A percentile compares a stretch with the other conserved stretches of the same genome.
phyloP scores from a whole-genome alignment of 2,888 invertebrate genomes.

The Coelopa pilipes region DNA sequence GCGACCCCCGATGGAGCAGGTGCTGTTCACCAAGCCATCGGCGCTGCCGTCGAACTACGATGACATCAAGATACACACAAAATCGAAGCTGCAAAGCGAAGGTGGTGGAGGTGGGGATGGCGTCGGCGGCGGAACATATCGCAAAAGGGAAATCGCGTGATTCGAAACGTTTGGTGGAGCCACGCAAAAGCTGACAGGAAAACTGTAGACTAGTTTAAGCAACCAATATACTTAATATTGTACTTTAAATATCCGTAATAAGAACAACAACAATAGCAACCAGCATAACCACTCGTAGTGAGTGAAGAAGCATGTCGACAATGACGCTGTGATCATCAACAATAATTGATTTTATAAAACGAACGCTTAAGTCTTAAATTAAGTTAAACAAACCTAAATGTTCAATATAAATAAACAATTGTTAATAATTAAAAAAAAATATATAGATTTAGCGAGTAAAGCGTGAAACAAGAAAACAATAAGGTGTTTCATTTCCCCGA shows the following conservation, averaged over 20 bases:
- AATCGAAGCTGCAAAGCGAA: neutral
- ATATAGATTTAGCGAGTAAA: neutral
- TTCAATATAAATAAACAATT: neutral
- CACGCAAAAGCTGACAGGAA: neutral
- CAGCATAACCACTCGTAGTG: neutral
- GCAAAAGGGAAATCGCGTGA: constrained; percentile 53
- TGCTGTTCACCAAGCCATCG: constrained; percentile 50
- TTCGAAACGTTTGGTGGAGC: constrained; percentile 9
- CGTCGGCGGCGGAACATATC: constrained; percentile 54
- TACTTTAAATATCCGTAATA: constrained; percentile 16
- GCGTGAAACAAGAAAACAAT: no score
- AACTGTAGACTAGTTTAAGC: constrained; percentile 16
- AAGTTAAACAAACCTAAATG: constrained; percentile 17
- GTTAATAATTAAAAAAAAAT: constrained; percentile 2
- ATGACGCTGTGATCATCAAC: constrained; percentile 61
- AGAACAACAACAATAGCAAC: constrained; percentile 6
- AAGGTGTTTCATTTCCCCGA: no score
- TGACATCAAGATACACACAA: neutral
- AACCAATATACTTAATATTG: constrained; percentile 14
- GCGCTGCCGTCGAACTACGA: constrained; percentile 23
- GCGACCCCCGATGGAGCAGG: constrained; percentile 49
- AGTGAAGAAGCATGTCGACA: constrained; percentile 46
- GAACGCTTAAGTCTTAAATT: neutral
- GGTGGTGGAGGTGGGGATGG: constrained; percentile 5
- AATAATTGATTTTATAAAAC: constrained; percentile 28